Evolutionary conservation across 1,140 invertebrate species (phyloP), one percentile per base, ranked within the genome.

Genomic region (Anastrepha obliqua): DNA sequence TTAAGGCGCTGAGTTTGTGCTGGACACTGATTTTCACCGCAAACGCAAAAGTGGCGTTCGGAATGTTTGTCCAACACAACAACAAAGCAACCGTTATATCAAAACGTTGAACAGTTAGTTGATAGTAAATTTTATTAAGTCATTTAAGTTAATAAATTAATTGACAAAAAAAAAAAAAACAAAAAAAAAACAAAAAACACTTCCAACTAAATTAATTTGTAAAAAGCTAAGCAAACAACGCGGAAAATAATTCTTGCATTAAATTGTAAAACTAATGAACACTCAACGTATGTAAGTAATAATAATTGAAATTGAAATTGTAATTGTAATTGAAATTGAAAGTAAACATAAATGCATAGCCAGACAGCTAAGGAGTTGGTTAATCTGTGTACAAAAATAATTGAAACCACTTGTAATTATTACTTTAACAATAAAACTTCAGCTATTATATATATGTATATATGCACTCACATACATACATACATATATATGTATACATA

Each of bases 171-270:
- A 74, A 88, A 13, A 8, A 85, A 85, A 64, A 85, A 87, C 17
- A n/a, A 65, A 29, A 29, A 29, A 29, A 29, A 29, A 29, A 29
- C 29, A 29, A 29, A 29, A 29, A 29, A 29, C 29, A 15, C 20
- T 15, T 65, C 47, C 44, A 85, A 81, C 62, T 74, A 81, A 81
- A 87, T 86, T 78, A 86, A 88, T 88, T 67, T 86, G 85, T 88
- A 88, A 88, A 87, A 85, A 87, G 39, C 58, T 1, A 70, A n/a
- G 15, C 9, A 85, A 47, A 55, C 55, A 55, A 42, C 6, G 39
- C 13, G 11, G 11, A 55, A 55, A 55, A 64, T 15, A 64, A 62
- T 78, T 81, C 47, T 42, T 60, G 55, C 51, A 39, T 44, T 59
- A 78, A 62, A 17, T 6, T 81, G 65, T 59, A 62, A 60, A 81